Percentiles rank a stretch among this genome's conserved stretches.
Evolutionary conservation across 2,888 invertebrate genomes (phyloP).

Genomic region (Plemyria rubiginata): DNA sequence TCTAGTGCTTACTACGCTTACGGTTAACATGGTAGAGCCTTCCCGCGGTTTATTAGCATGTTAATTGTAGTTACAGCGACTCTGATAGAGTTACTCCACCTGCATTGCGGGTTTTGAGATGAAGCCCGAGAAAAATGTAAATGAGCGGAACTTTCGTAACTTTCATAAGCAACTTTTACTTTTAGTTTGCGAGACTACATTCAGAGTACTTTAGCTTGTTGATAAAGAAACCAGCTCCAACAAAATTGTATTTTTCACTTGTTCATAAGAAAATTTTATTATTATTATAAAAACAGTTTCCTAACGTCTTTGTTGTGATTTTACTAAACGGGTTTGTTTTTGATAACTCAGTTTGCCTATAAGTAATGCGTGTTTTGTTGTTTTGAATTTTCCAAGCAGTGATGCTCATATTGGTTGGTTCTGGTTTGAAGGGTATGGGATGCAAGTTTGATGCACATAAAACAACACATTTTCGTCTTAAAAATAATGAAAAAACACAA

Average conservation of each 20-base stretch:
- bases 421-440: too few species aligned
- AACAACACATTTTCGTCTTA: too few species aligned
- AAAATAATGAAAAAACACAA: too few species aligned
- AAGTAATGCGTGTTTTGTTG: too few species aligned
- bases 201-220: constrained; percentile 20
- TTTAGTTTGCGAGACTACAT: constrained; percentile 23
- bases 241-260: background rate
- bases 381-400: too few species aligned
- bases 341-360: background rate
- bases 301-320: background rate
- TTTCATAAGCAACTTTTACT: constrained; percentile 31
- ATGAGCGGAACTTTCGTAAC: constrained; percentile 33
- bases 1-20: background rate
- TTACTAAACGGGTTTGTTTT: background rate
- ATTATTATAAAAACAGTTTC: background rate
- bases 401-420: too few species aligned
- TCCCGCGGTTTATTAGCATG: constrained; percentile 42
- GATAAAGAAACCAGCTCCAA: constrained; percentile 11
- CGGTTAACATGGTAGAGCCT: constrained; percentile 11
- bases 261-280: background rate
- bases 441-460: too few species aligned
- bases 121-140: constrained; percentile 35
- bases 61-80: constrained; percentile 44
- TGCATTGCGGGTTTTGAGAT: constrained; percentile 56
- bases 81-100: constrained; percentile 49